Evolutionary conservation across 2,797 vertebrate genomes (phyloP).

Genomic region (Spinus olivaceus): DNA sequence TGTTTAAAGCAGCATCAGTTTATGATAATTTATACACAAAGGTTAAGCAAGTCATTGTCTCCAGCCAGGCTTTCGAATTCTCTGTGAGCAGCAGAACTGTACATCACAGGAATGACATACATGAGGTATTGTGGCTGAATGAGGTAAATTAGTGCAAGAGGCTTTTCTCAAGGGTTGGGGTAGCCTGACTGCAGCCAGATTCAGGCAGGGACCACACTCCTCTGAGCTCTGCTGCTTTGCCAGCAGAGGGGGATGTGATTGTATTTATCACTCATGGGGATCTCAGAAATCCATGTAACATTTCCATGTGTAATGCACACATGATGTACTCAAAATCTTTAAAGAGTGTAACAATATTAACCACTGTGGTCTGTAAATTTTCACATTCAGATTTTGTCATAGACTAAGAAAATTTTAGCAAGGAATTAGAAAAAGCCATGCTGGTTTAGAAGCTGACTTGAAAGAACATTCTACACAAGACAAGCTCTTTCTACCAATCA

Average conservation of each 20-base stretch:
- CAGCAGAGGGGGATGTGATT: slow-evolving; percentile 11
- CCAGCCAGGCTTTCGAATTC: neutral
- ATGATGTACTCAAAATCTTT: neutral
- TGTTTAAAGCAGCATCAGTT: neutral
- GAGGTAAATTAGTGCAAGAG: neutral
- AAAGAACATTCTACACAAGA: neutral
- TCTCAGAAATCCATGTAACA: fast-evolving
- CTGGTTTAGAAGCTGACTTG: neutral
- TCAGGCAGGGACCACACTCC: neutral
- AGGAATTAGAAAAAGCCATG: neutral
- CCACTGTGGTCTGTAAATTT: neutral
- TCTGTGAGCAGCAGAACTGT: neutral
- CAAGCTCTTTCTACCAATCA: neutral
- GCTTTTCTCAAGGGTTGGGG: neutral
- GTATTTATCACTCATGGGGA: neutral
- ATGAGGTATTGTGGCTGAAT: fast-evolving
- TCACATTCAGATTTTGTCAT: neutral
- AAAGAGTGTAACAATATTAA: neutral
- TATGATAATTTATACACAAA: neutral
- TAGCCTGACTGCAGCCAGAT: neutral
- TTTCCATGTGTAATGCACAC: neutral
- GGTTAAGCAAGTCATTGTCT: neutral
- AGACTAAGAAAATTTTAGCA: neutral
- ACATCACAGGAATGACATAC: fast-evolving
- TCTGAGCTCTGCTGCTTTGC: neutral